Base-by-base conservation (phyloP, 2,113 vertebrate genomes). In the Notarius lentiginosus region DNA sequence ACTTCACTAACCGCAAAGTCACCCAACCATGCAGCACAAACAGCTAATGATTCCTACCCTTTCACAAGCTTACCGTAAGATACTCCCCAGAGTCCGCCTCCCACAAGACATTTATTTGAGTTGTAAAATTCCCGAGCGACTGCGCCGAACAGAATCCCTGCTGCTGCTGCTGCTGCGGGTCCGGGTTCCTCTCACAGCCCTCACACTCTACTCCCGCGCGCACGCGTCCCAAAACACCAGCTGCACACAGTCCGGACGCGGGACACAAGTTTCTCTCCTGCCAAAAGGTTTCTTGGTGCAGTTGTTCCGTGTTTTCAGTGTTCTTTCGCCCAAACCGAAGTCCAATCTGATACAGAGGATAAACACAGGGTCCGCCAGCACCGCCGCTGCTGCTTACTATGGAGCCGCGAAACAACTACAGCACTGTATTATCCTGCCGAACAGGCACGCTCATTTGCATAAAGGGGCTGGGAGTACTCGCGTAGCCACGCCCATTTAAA, bases 401-500 rank as follows among this genome's bases (percentile, higher is more conserved):
- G 90, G 86, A 89, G 88, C 92, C 91, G 91, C 91, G 86, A 89
- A 91, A 89, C 79, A 89, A 90, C 92, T 93, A 41, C 92, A 88
- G 93, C 93, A 83, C 93, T 90, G 88, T 93, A 86, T 92, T 92
- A 92, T 92, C 90, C 84, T 15, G 58, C 76, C 80, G 84, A 89
- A 87, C 75, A 70, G 70, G 79, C 60, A 86, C 88, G 75, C 51
- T 12, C 84, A 85, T 94, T 93, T 92, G 91, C 93, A 94, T 93
- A 92, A 86, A 63, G 79, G 41, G 94, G 93, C 92, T 92, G 90
- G 89, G 79, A 83, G 89, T 93, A 93, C 88, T 92, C 90, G 70
- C 0, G 17, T 87, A 90, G 91, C 91, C 93, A 90, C 95, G 92
- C 95, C 94, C 4, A 0, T 65, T 96, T 95, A 96, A 96, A 95